These are phyloP conservation scores for Dryoscopus gambensis DNA, from an alignment of 2,113 vertebrate genomes.

Conservation along the genomic window DNA sequence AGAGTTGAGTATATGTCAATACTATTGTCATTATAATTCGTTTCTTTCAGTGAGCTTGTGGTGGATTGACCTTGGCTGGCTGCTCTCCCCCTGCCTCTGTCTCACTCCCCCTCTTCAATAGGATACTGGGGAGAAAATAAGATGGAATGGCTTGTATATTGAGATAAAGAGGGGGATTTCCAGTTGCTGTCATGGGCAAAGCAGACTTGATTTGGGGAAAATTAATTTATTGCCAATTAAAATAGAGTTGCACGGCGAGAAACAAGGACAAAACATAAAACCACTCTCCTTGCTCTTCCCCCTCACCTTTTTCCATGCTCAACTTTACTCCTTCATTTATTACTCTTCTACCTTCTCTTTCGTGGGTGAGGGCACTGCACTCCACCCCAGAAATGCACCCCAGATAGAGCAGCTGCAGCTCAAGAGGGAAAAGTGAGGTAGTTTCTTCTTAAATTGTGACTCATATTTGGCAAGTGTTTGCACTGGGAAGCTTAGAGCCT, in stretches of 20 bases:
- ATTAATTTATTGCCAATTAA: background rate
- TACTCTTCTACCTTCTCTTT: background rate
- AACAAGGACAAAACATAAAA: background rate
- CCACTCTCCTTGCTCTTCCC: background rate
- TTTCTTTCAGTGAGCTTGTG: background rate
- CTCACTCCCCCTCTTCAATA: background rate
- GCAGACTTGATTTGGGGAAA: background rate
- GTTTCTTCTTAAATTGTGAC: background rate
- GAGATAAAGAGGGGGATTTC: background rate
- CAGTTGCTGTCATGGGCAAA: background rate
- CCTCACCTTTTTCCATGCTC: background rate
- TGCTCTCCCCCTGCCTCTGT: background rate
- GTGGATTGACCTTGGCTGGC: background rate
- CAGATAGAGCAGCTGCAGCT: background rate
- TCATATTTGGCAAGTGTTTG: background rate
- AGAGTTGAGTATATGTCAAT: background rate
- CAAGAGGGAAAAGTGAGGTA: background rate
- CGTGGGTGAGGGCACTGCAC: too few relatives aligned
- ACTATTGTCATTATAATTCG: background rate
- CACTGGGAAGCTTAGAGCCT: background rate
- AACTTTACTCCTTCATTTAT: background rate
- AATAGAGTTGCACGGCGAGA: background rate
- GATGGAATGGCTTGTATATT: background rate
- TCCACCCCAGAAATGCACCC: fast-evolving
- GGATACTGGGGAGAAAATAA: background rate